phyloP scores from a whole-genome alignment of 2,888 invertebrate species.

The Leptogaster cylindrica region DNA sequence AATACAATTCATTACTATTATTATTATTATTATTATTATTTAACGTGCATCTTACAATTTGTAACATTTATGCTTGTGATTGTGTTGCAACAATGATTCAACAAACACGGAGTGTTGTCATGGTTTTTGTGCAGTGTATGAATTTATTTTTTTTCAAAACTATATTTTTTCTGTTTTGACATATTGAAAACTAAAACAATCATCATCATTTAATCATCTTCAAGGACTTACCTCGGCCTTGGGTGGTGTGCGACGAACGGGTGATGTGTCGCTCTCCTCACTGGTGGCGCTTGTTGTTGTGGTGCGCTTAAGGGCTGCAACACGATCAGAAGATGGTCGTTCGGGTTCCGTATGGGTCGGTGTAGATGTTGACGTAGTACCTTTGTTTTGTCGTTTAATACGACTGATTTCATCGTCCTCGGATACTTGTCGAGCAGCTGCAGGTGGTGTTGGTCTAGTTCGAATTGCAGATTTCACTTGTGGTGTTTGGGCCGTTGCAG shows the following conservation, averaged over 20 bases:
- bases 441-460: slow-evolving; percentile 63
- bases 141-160: too few species aligned
- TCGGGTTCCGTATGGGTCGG: slow-evolving; percentile 62
- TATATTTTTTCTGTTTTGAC: too few species aligned
- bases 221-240: slow-evolving; percentile 78
- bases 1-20: too few species aligned
- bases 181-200: too few species aligned
- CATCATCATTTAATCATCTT: slow-evolving; percentile 47
- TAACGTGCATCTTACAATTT: too few species aligned
- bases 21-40: too few species aligned
- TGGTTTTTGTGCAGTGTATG: too few species aligned
- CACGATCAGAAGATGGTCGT: slow-evolving; percentile 63
- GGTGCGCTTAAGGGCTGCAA: slow-evolving; percentile 63
- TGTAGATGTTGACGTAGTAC: slow-evolving; percentile 66
- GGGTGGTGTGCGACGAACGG: slow-evolving; percentile 73
- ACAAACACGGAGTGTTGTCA: too few species aligned
- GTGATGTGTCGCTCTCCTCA: slow-evolving; percentile 67
- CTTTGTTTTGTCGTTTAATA: slow-evolving; percentile 86
- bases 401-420: slow-evolving; percentile 90
- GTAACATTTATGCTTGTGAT: too few species aligned
- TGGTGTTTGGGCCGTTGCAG: slow-evolving; percentile 65
- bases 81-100: too few species aligned
- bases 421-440: slow-evolving; percentile 79
- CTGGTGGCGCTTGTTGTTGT: slow-evolving; percentile 62
- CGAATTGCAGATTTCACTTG: slow-evolving; percentile 65